Percentiles rank a stretch among this genome's conserved stretches.
Evolutionary conservation across 1,140 invertebrate species (phyloP).

Genomic region (Ectropis grisescens): DNA sequence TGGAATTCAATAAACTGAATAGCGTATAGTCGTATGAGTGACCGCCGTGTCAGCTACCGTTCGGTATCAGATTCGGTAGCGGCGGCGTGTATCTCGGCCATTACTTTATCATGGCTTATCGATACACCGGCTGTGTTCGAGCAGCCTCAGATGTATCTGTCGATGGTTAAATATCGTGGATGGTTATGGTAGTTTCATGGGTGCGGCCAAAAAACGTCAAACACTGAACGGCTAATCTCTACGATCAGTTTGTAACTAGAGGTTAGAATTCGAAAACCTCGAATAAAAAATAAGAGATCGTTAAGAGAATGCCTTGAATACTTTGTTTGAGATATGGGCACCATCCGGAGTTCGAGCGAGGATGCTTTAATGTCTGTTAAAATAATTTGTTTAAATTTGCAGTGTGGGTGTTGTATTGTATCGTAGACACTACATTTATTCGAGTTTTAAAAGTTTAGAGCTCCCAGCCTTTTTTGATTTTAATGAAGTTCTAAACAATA

Average conservation of each 20-base stretch:
- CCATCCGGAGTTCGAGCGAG: too few species aligned
- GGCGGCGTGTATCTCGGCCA: conserved; percentile 28
- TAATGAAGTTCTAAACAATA: too few species aligned
- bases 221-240: conserved; percentile 20
- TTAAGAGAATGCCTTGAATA: conserved; percentile 30
- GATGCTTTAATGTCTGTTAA: too few species aligned
- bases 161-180: conserved; percentile 42
- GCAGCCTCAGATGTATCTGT: conserved; percentile 40
- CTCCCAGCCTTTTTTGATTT: too few species aligned
- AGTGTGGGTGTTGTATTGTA: too few species aligned
- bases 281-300: conserved; percentile 31
- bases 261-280: conserved; percentile 34
- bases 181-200: conserved; percentile 35
- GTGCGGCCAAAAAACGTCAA: conserved; percentile 26
- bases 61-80: conserved; percentile 50
- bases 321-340: conserved; percentile 11
- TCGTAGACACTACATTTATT: too few species aligned
- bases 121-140: conserved; percentile 10
- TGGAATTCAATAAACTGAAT: conserved; percentile 33
- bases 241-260: conserved; percentile 32
- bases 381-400: too few species aligned
- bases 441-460: too few species aligned
- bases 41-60: conserved; percentile 30
- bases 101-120: conserved; percentile 57
- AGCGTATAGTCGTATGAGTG: conserved; percentile 20